Conservation (phyloP, 2,797 vertebrate genomes). For the Tragelaphus oryx region DNA sequence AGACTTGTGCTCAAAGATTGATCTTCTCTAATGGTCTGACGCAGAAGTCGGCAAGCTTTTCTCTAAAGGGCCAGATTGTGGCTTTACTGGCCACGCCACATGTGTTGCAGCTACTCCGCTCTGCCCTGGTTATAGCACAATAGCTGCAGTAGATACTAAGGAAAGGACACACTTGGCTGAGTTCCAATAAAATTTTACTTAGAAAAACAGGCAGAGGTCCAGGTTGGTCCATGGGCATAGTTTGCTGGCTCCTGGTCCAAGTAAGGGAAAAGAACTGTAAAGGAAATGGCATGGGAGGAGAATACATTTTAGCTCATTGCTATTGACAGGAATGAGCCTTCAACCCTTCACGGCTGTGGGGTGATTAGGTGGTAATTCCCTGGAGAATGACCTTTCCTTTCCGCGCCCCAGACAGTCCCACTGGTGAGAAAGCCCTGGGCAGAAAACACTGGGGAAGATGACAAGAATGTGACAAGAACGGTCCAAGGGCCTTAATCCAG, state of each 20-base stretch:
- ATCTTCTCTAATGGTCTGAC: not conserved
- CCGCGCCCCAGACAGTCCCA: not conserved
- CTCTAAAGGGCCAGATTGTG: not conserved
- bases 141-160: not conserved
- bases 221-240: not conserved
- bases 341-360: not conserved
- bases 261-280: not conserved
- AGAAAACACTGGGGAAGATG: not conserved
- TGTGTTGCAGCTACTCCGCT: not conserved
- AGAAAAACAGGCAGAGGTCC: not conserved
- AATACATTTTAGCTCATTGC: not conserved
- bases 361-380: not conserved
- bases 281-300: not conserved
- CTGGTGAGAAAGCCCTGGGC: not conserved
- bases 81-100: fast-evolving
- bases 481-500: not conserved
- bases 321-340: not conserved
- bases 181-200: not conserved
- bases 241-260: not conserved
- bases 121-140: not conserved
- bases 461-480: not conserved
- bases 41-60: not conserved
- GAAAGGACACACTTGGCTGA: not conserved
- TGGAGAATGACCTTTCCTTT: not conserved
- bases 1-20: not conserved